Evolutionary conservation across 2,113 vertebrate genomes (phyloP).

Genomic region (Amphilophus citrinellus): DNA sequence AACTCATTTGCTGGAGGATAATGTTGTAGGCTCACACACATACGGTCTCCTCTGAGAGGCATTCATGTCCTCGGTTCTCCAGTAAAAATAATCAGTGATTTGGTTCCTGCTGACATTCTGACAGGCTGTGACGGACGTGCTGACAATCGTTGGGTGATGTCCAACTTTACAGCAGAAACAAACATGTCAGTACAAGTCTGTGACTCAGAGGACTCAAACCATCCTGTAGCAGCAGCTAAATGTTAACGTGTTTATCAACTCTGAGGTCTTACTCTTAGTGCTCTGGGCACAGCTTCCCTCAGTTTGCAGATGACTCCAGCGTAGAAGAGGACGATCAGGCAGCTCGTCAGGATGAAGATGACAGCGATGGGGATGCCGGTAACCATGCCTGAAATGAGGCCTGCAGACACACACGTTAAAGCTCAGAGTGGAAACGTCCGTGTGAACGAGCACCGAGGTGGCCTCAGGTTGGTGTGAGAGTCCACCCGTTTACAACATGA

Average conservation of each 20-base stretch:
- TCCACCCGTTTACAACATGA: not conserved
- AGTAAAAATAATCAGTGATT: too few relatives aligned
- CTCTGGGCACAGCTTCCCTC: constrained; percentile 45
- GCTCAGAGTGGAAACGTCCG: too few relatives aligned
- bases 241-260: not conserved
- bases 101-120: too few relatives aligned
- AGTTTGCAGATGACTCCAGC: constrained; percentile 65
- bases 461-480: too few relatives aligned
- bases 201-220: not conserved
- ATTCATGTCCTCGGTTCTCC: not conserved
- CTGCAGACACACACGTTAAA: constrained; percentile 34
- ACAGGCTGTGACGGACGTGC: too few relatives aligned
- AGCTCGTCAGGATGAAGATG: not conserved
- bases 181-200: not conserved
- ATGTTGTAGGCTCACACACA: not conserved
- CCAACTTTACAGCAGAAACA: not conserved
- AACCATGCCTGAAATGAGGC: not conserved
- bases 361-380: not conserved
- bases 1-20: not conserved
- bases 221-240: too few relatives aligned
- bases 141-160: not conserved
- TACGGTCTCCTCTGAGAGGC: not conserved
- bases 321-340: constrained; percentile 36
- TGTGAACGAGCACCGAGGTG: not conserved
- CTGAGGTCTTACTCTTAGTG: constrained; percentile 48